phyloP scores from a whole-genome alignment of 1,140 invertebrate species.

The Macrotrachela quadricornifera region DNA sequence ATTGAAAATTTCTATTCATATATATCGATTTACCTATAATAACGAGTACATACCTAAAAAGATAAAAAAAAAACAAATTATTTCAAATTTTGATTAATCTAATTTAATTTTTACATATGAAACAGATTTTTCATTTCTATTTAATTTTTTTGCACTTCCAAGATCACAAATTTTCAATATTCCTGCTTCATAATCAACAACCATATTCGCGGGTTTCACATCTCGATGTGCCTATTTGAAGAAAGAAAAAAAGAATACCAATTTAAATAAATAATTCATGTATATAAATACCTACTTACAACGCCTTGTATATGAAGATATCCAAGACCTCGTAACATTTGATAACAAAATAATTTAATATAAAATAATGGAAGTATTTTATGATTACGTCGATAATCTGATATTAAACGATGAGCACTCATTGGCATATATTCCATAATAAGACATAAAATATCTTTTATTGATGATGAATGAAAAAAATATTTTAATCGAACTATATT shows the following conservation, averaged over 20 bases:
- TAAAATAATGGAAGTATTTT: conserved; percentile 97
- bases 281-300: conserved; percentile 50
- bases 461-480: conserved; percentile 57
- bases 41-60: conserved; percentile 70
- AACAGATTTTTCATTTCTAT: no score
- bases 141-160: conserved; percentile 39
- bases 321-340: conserved; percentile 91
- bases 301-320: conserved; percentile 97
- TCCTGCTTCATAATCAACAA: conserved; percentile 84
- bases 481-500: conserved; percentile 99
- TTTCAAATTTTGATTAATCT: conserved; percentile 62
- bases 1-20: conserved; percentile 98
- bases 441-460: conserved; percentile 94
- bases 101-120: conserved; percentile 39
- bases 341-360: conserved; percentile 99
- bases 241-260: no score
- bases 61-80: no score
- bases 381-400: conserved; percentile 90
- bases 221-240: conserved; percentile 38
- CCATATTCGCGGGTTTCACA: conserved; percentile 95
- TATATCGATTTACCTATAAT: conserved; percentile 89
- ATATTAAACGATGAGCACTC: conserved; percentile 95
- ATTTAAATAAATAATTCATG: no score
- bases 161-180: conserved; percentile 97
- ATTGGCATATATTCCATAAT: conserved; percentile 99